Base-by-base conservation (phyloP, 2,888 invertebrate species). In the Kryphioiulus occultus region DNA sequence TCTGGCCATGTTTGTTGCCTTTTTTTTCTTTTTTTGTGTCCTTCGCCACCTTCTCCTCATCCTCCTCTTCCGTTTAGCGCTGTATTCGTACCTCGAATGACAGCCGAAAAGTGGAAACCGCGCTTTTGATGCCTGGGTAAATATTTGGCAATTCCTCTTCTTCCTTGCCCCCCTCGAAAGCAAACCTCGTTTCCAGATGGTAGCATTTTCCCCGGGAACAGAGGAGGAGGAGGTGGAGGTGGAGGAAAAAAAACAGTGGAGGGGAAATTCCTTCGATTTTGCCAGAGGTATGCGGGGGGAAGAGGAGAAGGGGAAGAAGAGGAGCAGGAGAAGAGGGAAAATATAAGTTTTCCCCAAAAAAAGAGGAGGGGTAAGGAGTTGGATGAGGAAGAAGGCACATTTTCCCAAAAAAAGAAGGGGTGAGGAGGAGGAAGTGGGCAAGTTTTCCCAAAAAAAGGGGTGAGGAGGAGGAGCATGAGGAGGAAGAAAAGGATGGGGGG, bases 231-330 rank as follows among this genome's bases (percentile, higher is more conserved):
- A 5, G 30, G 7, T 53, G 87, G 89, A 42, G 84, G 86, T 82
- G 83, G 87, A 89, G 88, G 87, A 86, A 88, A 85, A 82, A 84
- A 87, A 85, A 59, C 85, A 88, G 88, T 68, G 68, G 84, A 85
- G 44, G 44, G n/a, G 17, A 85, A 85, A 39, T 85, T 22, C 85
- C 44, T 12, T n/a, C n/a, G n/a, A n/a, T n/a, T n/a, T n/a, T n/a
- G n/a, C n/a, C n/a, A n/a, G n/a, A 10, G 19, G 22, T 1, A 17
- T n/a, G 30, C n/a, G 9, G 83, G 83, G 30, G 83, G 83, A 1
- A 4, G 32, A 83, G 83, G 83, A 3, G n/a, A 19, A 19, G n/a
- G 30, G 15, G n/a, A 10, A 39, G 22, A 5, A 17, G 83, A 19
- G 83, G 83, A 1, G 17, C 15, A 83, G 83, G 83, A 3, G n/a